Evolutionary conservation across 1,140 invertebrate species (phyloP), one percentile per base, ranked within the genome.

Genomic region (Chironomus tepperi): DNA sequence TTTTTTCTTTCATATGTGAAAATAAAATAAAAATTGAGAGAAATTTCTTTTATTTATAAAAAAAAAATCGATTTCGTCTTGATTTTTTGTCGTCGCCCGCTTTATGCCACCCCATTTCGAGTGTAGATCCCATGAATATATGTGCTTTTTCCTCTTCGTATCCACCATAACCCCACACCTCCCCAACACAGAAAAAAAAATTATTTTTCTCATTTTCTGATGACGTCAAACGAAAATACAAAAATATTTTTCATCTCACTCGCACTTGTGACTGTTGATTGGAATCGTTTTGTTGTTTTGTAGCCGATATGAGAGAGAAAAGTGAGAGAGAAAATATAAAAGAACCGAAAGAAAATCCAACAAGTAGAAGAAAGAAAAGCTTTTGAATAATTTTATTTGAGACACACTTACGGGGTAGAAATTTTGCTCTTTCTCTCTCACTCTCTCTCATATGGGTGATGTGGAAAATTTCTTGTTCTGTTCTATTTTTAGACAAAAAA

Each of bases 161-260:
- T 34, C 24, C 24, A 2, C 24, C 24, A 34, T 34, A 5, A 34
- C 24, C 24, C 24, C 24, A 34, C 24, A 34, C 24, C 24, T 2
- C 5, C 1, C 24, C 24, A 34, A n/a, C 5, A 34, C 24, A 34
- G 5, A n/a, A n/a, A n/a, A n/a, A n/a, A n/a, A n/a, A n/a, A n/a
- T n/a, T n/a, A n/a, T n/a, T 57, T 57, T 57, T 57, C 47, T 12
- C 47, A 12, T 57, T 57, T 12, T 34, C 24, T n/a, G 47, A 57
- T 57, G 47, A 57, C 47, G 47, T 57, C 47, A 57, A 57, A 57
- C 47, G 47, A 57, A 57, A 57, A 12, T n/a, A 57, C 47, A 57
- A 12, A 34, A 57, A 57, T n/a, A 57, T 57, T 57, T 57, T 57
- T 12, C n/a, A 57, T 57, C 47, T 57, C n/a, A n/a, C 47, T 57